A percentile compares a stretch with the other conserved stretches of the same genome.
phyloP scores from a whole-genome alignment of 92 coral and sea anemone species.

The Phymanthus crucifer region DNA sequence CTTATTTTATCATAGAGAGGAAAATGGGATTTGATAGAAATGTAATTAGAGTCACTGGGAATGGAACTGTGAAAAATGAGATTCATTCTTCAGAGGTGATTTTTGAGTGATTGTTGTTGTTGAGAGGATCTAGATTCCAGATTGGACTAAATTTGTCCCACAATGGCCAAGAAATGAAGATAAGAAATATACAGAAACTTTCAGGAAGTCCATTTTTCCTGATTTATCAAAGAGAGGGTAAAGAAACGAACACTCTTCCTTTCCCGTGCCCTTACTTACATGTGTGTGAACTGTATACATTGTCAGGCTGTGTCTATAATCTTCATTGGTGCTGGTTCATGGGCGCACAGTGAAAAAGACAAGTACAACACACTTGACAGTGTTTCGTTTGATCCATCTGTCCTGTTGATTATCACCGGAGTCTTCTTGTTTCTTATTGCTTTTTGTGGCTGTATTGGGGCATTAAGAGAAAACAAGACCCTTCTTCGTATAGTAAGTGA shows the following conservation, averaged over 20 bases:
- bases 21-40: no score
- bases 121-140: no score
- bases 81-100: no score
- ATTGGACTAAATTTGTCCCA: no score
- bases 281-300: not conserved
- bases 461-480: slow-evolving; percentile 83
- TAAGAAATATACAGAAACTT: no score
- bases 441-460: slow-evolving; percentile 94
- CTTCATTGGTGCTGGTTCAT: slow-evolving; percentile 83
- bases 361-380: slow-evolving; percentile 66
- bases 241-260: not conserved
- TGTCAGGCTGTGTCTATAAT: slow-evolving; percentile 62
- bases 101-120: no score
- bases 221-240: no score
- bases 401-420: slow-evolving; percentile 71
- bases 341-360: slow-evolving; percentile 86
- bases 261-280: not conserved
- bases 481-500: slow-evolving; percentile 76
- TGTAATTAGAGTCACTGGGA: no score
- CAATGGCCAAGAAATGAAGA: no score
- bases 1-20: no score
- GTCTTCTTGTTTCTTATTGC: slow-evolving; percentile 72
- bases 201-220: no score
- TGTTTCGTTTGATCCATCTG: slow-evolving; percentile 80
- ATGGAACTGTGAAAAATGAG: no score